Evolutionary conservation across 2,888 invertebrate genomes (phyloP).

Genomic region (Allacma fusca): DNA sequence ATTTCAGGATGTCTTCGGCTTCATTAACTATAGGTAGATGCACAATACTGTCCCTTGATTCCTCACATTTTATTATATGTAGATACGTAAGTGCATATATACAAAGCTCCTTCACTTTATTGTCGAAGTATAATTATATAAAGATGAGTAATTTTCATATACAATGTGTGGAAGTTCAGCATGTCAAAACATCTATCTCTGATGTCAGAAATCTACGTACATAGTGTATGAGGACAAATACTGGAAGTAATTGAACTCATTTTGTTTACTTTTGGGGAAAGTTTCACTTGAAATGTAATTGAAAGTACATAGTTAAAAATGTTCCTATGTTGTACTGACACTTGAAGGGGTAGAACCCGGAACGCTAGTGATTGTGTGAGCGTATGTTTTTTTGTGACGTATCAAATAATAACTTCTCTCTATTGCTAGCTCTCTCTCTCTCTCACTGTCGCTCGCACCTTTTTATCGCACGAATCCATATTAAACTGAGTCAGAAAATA

Average conservation of each 20-base stretch:
- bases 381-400: not conserved
- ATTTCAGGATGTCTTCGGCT: too few species aligned
- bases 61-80: too few species aligned
- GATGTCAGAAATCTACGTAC: too few species aligned
- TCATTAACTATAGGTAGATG: too few species aligned
- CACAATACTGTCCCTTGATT: too few species aligned
- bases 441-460: not conserved
- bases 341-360: conserved; percentile 4
- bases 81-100: too few species aligned
- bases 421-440: not conserved
- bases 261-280: not conserved
- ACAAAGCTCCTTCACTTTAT: too few species aligned
- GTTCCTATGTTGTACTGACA: not conserved
- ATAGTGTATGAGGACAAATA: not conserved
- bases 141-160: too few species aligned
- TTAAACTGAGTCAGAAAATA: conserved; percentile 19
- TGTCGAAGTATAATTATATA: too few species aligned
- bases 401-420: not conserved
- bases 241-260: not conserved
- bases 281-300: too few species aligned
- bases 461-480: not conserved
- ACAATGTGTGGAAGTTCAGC: too few species aligned
- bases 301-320: not conserved
- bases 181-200: too few species aligned
- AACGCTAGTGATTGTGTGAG: not conserved